These are phyloP conservation scores for Macrobrachium rosenbergii DNA, from an alignment of 1,140 invertebrate genomes.

Conservation along the genomic window DNA sequence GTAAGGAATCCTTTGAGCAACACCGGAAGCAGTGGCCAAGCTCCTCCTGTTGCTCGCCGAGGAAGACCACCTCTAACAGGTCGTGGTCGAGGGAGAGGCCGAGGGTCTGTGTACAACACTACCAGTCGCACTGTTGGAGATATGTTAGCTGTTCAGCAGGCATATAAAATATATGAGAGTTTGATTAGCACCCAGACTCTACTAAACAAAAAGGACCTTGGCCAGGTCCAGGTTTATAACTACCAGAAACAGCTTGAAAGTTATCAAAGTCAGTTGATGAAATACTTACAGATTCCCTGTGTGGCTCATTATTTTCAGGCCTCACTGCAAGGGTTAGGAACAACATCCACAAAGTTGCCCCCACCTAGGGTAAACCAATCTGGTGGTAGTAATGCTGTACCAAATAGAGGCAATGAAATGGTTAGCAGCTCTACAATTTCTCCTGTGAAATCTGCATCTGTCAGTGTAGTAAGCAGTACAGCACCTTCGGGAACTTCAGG, in stretches of 20 bases:
- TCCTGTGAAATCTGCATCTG: too few relatives aligned
- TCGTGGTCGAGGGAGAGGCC: slow-evolving; percentile 31
- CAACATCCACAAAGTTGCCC: slow-evolving; percentile 57
- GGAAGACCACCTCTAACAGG: slow-evolving; percentile 35
- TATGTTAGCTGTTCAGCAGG: slow-evolving; percentile 55
- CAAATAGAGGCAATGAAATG: not conserved
- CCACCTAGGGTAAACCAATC: slow-evolving; percentile 26
- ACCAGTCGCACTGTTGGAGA: not conserved
- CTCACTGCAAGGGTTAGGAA: slow-evolving; percentile 53
- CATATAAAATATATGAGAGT: slow-evolving; percentile 64
- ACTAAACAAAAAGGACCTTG: slow-evolving; percentile 51
- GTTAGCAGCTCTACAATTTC: too few relatives aligned
- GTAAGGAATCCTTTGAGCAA: not conserved
- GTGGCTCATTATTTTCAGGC: slow-evolving; percentile 64
- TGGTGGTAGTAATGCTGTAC: not conserved
- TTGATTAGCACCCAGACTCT: slow-evolving; percentile 52
- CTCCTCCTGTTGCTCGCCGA: slow-evolving; percentile 6
- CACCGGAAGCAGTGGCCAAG: not conserved
- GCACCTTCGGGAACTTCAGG: not conserved
- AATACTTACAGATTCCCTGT: slow-evolving; percentile 58
- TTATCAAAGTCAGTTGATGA: slow-evolving; percentile 49
- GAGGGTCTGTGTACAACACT: slow-evolving; percentile 22
- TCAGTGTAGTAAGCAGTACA: not conserved
- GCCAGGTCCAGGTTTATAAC: slow-evolving; percentile 22
- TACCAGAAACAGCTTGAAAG: slow-evolving; percentile 53